Evolutionary conservation across 2,113 vertebrate genomes (phyloP).

Genomic region (Miniopterus natalensis): DNA sequence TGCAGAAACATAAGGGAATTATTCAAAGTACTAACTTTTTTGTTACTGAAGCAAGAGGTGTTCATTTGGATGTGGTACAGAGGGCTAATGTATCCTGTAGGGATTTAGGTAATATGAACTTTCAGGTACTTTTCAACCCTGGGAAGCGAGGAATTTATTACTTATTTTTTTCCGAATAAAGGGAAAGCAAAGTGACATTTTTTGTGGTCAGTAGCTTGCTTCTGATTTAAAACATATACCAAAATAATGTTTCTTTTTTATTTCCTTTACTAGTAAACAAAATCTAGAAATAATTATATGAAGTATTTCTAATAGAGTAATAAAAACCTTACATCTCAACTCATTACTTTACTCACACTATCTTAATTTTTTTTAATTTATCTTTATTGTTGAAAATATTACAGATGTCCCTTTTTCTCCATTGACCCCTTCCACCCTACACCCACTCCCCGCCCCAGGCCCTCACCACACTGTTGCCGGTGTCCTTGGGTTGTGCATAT

Average conservation of each 20-base stretch:
- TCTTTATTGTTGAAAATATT: no score
- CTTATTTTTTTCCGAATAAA: slow-evolving; percentile 47
- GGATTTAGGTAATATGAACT: not conserved
- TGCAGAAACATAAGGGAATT: slow-evolving; percentile 2
- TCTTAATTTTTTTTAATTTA: not conserved
- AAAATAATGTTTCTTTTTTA: not conserved
- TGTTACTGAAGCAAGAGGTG: not conserved
- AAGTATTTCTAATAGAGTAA: not conserved
- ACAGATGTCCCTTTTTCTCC: no score
- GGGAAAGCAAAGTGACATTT: slow-evolving; percentile 17
- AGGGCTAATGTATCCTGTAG: not conserved
- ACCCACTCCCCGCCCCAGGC: no score
- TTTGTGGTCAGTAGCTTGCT: not conserved
- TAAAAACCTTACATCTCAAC: not conserved
- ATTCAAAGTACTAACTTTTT: not conserved
- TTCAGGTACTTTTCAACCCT: not conserved
- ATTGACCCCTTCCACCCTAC: no score
- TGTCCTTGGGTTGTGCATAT: no score
- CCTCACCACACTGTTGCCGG: no score
- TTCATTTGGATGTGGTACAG: not conserved
- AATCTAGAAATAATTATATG: not conserved
- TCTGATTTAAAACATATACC: not conserved
- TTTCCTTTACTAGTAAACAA: not conserved
- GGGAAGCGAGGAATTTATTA: not conserved
- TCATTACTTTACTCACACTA: not conserved